A percentile compares a stretch with the other conserved stretches of the same genome.
phyloP scores from a whole-genome alignment of 2,113 vertebrate species.

The Pedionomus torquatus region DNA sequence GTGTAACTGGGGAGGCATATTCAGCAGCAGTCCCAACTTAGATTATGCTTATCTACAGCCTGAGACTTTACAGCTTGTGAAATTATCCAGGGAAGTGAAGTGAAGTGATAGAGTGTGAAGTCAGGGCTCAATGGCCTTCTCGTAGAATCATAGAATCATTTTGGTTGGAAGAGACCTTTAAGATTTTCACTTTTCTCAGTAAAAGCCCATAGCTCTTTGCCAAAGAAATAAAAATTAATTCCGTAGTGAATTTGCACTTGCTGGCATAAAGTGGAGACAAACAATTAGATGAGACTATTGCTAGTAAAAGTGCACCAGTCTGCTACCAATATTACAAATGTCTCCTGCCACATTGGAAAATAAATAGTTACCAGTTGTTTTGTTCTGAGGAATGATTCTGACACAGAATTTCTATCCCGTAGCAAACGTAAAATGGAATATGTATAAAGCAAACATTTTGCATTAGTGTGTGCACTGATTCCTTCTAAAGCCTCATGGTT shows the following conservation, averaged over 20 bases:
- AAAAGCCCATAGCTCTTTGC: neutral
- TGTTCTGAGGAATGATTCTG: neutral
- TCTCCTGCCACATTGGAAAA: neutral
- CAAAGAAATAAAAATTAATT: neutral
- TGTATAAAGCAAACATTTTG: neutral
- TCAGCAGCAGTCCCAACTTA: neutral
- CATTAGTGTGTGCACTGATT: neutral
- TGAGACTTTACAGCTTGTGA: neutral
- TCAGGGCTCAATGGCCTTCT: neutral
- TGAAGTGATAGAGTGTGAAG: neutral
- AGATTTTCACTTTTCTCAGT: neutral
- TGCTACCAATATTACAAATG: neutral
- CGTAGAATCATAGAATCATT: neutral
- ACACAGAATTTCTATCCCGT: neutral
- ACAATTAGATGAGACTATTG: accelerated
- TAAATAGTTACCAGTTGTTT: neutral
- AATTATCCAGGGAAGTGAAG: neutral
- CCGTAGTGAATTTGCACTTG: neutral
- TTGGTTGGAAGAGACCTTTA: neutral
- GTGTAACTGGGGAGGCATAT: neutral
- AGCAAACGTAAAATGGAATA: neutral
- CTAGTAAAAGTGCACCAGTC: neutral
- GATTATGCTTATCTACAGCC: neutral
- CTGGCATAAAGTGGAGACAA: neutral
- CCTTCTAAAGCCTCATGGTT: neutral